These are phyloP conservation scores for Hipparchia semele DNA, from an alignment of 2,888 invertebrate genomes.

Conservation along the genomic window DNA sequence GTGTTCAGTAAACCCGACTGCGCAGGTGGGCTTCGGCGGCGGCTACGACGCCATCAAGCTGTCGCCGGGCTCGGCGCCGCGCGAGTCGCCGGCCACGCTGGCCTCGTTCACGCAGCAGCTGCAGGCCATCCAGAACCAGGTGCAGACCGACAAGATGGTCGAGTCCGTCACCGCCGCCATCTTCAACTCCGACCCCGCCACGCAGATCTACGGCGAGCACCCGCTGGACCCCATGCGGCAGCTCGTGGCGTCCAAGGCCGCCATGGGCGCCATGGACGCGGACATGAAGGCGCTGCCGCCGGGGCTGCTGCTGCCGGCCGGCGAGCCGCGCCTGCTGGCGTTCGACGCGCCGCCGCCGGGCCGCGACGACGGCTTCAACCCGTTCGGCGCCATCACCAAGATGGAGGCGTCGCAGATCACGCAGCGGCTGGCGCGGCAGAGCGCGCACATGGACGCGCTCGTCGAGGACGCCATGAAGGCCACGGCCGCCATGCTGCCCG, in stretches of 20 bases:
- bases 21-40: slow-evolving; percentile 62
- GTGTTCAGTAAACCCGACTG: not conserved
- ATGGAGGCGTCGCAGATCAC: slow-evolving; percentile 68
- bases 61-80: slow-evolving; percentile 71
- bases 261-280: slow-evolving; percentile 47
- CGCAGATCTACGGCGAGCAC: slow-evolving; percentile 61
- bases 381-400: slow-evolving; percentile 68
- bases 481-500: slow-evolving; percentile 70
- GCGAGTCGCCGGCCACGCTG: slow-evolving; percentile 66
- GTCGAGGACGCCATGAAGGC: slow-evolving; percentile 78
- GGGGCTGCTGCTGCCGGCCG: slow-evolving; percentile 59
- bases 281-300: slow-evolving; percentile 67
- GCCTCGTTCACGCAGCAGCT: slow-evolving; percentile 74
- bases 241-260: slow-evolving; percentile 59
- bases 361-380: slow-evolving; percentile 60
- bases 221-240: slow-evolving; percentile 60
- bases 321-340: slow-evolving; percentile 56
- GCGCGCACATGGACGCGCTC: slow-evolving; percentile 75
- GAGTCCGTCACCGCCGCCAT: slow-evolving; percentile 79
- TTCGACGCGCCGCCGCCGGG: slow-evolving; percentile 53
- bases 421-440: slow-evolving; percentile 67
- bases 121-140: slow-evolving; percentile 76
- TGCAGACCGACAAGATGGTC: slow-evolving; percentile 80
- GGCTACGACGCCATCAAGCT: slow-evolving; percentile 80
- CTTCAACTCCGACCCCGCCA: slow-evolving; percentile 69